A percentile compares a stretch with the other conserved stretches of the same genome.
phyloP scores from a whole-genome alignment of 1,140 invertebrate species.

The Drosophila fuyamai region DNA sequence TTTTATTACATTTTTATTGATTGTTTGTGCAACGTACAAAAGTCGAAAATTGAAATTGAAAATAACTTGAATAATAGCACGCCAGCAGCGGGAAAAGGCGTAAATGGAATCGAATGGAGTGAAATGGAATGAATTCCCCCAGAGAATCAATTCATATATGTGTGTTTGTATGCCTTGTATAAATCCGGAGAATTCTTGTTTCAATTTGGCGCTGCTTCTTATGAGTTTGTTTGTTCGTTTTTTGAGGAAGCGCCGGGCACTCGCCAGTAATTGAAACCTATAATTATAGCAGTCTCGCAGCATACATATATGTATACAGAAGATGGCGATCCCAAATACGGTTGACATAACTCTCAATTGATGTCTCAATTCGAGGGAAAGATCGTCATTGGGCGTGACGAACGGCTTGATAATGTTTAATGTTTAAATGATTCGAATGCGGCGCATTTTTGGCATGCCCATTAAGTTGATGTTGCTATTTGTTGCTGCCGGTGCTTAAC shows the following conservation, averaged over 20 bases:
- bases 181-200: conserved; percentile 52
- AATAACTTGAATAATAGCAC: conserved; percentile 68
- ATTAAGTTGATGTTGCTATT: conserved; percentile 40
- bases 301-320: conserved; percentile 24
- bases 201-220: conserved; percentile 34
- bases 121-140: conserved; percentile 21
- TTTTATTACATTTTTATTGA: conserved; percentile 40
- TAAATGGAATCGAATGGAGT: conserved; percentile 30
- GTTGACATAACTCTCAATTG: conserved; percentile 57
- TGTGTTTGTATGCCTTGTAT: neutral
- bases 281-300: conserved; percentile 59
- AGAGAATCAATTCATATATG: conserved; percentile 49
- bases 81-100: conserved; percentile 12
- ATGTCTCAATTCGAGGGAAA: conserved; percentile 66
- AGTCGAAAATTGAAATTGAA: conserved; percentile 28
- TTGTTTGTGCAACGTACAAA: conserved; percentile 27
- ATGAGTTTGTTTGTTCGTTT: conserved; percentile 22
- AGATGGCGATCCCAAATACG: conserved; percentile 28
- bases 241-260: conserved; percentile 54
- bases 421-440: conserved; percentile 66
- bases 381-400: conserved; percentile 31
- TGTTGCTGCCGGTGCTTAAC: conserved; percentile 36
- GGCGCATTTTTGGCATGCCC: conserved; percentile 69
- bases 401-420: conserved; percentile 71
- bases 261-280: conserved; percentile 67